Evolutionary conservation across 2,113 vertebrate species (phyloP).

Genomic region (Neoarius graeffei): DNA sequence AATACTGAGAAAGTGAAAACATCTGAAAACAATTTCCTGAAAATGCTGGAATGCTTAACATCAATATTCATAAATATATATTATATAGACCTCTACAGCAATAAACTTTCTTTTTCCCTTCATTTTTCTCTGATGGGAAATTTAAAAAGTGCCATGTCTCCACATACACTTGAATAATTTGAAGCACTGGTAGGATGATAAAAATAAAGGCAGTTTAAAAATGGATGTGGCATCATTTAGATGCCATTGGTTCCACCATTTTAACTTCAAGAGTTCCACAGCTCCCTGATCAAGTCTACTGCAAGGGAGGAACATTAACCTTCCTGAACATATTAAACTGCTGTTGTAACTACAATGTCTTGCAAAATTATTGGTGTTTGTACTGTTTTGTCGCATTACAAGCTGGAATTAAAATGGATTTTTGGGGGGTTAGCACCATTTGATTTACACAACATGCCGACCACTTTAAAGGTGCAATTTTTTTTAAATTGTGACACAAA

Average conservation of each 20-base stretch:
- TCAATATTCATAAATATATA: conserved; percentile 73
- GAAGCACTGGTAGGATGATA: conserved; percentile 68
- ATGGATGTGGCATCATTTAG: conserved; percentile 53
- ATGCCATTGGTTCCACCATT: conserved; percentile 48
- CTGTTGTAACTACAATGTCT: not conserved
- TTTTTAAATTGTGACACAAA: no score
- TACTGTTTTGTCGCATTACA: no score
- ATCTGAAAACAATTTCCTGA: conserved; percentile 62
- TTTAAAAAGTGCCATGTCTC: conserved; percentile 37
- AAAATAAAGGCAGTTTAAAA: conserved; percentile 68
- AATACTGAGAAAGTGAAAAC: conserved; percentile 51
- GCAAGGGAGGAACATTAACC: conserved; percentile 38
- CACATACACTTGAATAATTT: conserved; percentile 46
- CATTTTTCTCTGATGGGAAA: conserved; percentile 34
- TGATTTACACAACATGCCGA: no score
- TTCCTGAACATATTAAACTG: conserved; percentile 17
- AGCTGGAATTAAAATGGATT: no score
- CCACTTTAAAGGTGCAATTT: no score
- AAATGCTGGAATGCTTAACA: conserved; percentile 77
- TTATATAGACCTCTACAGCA: conserved; percentile 60
- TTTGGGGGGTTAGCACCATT: no score
- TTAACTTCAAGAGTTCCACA: conserved; percentile 31
- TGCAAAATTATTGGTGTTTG: no score
- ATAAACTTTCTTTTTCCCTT: conserved; percentile 55
- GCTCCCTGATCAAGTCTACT: conserved; percentile 62